These are phyloP conservation scores for Delia radicum DNA, from an alignment of 1,140 invertebrate genomes.

Conservation along the genomic window DNA sequence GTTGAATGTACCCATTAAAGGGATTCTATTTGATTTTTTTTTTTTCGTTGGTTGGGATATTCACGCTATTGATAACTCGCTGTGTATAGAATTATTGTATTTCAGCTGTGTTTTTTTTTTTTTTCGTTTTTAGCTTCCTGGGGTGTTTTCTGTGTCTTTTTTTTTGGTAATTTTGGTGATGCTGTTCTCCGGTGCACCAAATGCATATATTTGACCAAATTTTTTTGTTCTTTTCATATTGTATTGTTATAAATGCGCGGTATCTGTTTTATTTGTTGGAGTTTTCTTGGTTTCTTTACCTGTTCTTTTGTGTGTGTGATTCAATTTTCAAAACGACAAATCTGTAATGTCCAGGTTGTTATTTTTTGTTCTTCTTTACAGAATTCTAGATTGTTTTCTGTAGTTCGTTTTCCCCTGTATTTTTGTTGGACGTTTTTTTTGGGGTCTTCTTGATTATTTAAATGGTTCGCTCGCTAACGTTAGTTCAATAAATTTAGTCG, in stretches of 20 bases:
- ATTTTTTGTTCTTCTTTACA: slow-evolving; percentile 4
- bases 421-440: neutral
- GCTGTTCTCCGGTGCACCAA: neutral
- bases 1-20: neutral
- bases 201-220: neutral
- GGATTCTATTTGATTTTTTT: neutral
- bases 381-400: too few relatives aligned
- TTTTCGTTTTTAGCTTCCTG: slow-evolving; percentile 2
- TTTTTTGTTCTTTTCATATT: neutral
- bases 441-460: slow-evolving; percentile 8
- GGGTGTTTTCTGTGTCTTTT: neutral
- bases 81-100: neutral
- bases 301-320: neutral
- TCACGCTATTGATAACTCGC: slow-evolving; percentile 15
- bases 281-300: slow-evolving; percentile 12
- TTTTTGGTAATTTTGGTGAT: neutral
- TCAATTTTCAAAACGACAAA: slow-evolving; percentile 21
- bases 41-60: neutral
- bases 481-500: slow-evolving; percentile 29
- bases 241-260: neutral
- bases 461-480: slow-evolving; percentile 2
- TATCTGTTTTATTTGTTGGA: neutral
- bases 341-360: slow-evolving; percentile 21
- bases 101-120: neutral
- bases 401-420: neutral